Percentiles rank a stretch among this genome's conserved stretches.
Conservation (phyloP, 1,140 invertebrate genomes). For the Anagrus nilaparvatae region DNA sequence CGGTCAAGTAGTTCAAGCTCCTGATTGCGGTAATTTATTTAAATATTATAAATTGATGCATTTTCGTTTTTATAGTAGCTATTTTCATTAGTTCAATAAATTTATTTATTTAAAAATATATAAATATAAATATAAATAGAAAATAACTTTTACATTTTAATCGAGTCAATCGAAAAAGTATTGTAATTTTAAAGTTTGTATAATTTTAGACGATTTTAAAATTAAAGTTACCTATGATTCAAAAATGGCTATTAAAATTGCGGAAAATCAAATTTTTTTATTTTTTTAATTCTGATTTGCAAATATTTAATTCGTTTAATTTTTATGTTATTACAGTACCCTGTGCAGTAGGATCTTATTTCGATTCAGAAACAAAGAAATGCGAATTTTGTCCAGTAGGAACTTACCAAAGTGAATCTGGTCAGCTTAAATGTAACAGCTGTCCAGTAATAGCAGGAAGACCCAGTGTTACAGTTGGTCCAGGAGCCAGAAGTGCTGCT, state of each 20-base stretch:
- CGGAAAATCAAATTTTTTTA: no score
- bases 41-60: no score
- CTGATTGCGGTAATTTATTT: constrained; percentile 67
- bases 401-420: constrained; percentile 88
- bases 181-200: no score
- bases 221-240: no score
- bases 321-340: constrained; percentile 56
- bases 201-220: no score
- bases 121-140: no score
- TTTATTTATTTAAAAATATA: no score
- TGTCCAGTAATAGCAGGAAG: constrained; percentile 82
- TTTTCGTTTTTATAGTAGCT: no score
- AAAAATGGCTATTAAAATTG: no score
- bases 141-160: no score
- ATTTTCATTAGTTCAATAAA: no score
- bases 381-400: constrained; percentile 82
- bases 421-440: constrained; percentile 75
- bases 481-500: constrained; percentile 73
- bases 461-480: constrained; percentile 73
- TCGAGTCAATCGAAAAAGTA: no score
- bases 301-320: background rate
- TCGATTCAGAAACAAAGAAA: constrained; percentile 59
- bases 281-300: background rate
- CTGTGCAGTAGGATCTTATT: constrained; percentile 87
- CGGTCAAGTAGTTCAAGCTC: constrained; percentile 85